phyloP scores from a whole-genome alignment of 2,113 vertebrate species.

The Proterorhinus semilunaris region DNA sequence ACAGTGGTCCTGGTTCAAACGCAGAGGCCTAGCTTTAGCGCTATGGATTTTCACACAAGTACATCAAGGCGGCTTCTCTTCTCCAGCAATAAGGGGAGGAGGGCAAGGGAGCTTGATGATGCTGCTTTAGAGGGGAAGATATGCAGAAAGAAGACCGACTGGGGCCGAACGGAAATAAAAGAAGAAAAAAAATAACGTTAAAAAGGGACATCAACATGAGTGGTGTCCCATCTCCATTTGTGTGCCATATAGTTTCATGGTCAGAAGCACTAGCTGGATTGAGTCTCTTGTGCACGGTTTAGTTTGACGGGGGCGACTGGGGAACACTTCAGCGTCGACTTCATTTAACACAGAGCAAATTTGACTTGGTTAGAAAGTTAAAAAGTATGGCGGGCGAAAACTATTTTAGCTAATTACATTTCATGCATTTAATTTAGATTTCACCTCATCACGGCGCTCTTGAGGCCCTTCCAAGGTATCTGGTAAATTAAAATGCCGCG shows the following conservation, averaged over 20 bases:
- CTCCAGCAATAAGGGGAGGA: conserved; percentile 48
- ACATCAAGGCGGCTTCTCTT: conserved; percentile 75
- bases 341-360: conserved; percentile 17
- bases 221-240: neutral
- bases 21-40: conserved; percentile 55
- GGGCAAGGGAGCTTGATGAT: conserved; percentile 61
- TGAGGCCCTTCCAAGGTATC: conserved; percentile 46
- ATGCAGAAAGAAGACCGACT: conserved; percentile 17
- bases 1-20: conserved; percentile 60
- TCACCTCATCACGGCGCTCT: conserved; percentile 40
- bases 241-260: too few species aligned
- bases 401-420: conserved; percentile 43
- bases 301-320: too few species aligned
- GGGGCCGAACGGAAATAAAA: conserved; percentile 41
- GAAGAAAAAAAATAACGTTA: conserved; percentile 46
- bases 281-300: too few species aligned
- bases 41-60: conserved; percentile 65
- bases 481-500: conserved; percentile 56
- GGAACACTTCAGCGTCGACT: neutral
- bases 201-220: neutral
- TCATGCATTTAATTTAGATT: conserved; percentile 51
- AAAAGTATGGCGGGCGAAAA: conserved; percentile 16
- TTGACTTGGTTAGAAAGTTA: conserved; percentile 4
- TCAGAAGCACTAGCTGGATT: too few species aligned
- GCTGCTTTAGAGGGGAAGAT: conserved; percentile 55